Evolutionary conservation across 2,797 vertebrate species (phyloP).

Genomic region (Epinephelus awoara): DNA sequence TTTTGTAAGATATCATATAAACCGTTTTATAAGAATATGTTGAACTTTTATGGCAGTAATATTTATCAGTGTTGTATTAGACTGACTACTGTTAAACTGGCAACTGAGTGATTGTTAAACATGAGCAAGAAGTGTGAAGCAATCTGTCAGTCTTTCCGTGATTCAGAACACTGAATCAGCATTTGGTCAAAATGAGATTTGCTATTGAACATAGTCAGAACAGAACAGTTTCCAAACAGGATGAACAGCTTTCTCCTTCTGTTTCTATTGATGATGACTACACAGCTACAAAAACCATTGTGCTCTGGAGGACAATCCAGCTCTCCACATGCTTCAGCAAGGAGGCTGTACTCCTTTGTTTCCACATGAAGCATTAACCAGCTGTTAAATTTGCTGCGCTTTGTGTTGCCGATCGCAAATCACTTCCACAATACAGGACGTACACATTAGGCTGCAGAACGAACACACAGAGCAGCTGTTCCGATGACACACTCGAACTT

Average conservation of each 20-base stretch:
- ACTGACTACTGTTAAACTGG: not conserved
- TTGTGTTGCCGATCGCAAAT: conserved; percentile 37
- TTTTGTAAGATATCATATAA: too few relatives aligned
- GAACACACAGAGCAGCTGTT: conserved; percentile 44
- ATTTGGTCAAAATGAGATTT: not conserved
- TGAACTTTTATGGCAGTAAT: not conserved
- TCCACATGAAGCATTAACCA: conserved; percentile 30
- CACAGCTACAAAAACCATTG: not conserved
- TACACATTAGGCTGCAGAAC: conserved; percentile 26
- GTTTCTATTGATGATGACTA: conserved; percentile 7
- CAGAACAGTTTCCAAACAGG: not conserved
- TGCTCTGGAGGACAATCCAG: conserved; percentile 10
- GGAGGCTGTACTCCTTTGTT: conserved; percentile 25
- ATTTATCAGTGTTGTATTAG: not conserved
- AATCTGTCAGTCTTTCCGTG: not conserved
- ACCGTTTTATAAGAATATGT: too few relatives aligned
- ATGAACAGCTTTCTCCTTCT: conserved; percentile 8
- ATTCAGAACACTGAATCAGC: not conserved
- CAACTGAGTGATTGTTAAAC: not conserved
- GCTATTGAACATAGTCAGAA: not conserved
- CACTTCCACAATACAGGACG: conserved; percentile 27
- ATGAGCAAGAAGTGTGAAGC: not conserved
- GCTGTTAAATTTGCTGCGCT: conserved; percentile 36
- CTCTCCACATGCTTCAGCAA: conserved; percentile 18
- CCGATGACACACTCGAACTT: conserved; percentile 36